Base-by-base conservation (phyloP, 2,113 vertebrate genomes). In the Heliornis fulica region DNA sequence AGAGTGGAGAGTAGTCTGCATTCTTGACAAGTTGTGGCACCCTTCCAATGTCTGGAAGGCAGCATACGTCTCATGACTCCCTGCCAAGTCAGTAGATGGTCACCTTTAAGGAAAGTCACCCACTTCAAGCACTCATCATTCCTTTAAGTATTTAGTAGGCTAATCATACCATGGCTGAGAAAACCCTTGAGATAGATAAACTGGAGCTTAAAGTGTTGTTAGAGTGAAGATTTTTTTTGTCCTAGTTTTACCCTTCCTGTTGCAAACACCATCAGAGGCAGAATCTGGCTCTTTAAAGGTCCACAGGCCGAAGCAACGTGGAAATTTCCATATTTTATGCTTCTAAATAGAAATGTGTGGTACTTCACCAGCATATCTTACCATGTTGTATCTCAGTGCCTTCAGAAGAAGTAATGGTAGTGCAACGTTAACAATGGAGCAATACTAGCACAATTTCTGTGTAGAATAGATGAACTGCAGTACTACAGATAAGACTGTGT, bases 301-400 rank as follows among this genome's bases (percentile, higher is more conserved):
- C 15, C 12, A 4, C 11, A 40, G 10, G 7, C 31, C 21, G 32
- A 85, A 76, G 46, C 40, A 61, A 32, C 34, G 40, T 7, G 18
- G 7, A 4, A 7, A 20, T 29, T 61, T 76, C 5, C 21, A 8
- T 81, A 22, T 22, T 56, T 89, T 60, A 3, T 70, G 7, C 32
- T 32, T 10, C 32, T 50, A 32, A 65, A 40, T 10, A 66, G 32
- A 4, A 4, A 40, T 60, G 66, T 43, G 5, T 45, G 20, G 11
- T 45, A 45, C 8, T 51, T 87, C 18, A 79, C 15, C 28, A 28
- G 8, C 43, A 54, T 3, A 6, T 41, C 31, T 29, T 10, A 46
- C 15, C 46, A 1, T n/a, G 9, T 46, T 10, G 22, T 3, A 26
- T 18, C 3, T 3, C 12, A 17, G 21, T 48, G 7, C 11, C 26